phyloP scores from a whole-genome alignment of 2,113 vertebrate species.

The Antigone vipio region DNA sequence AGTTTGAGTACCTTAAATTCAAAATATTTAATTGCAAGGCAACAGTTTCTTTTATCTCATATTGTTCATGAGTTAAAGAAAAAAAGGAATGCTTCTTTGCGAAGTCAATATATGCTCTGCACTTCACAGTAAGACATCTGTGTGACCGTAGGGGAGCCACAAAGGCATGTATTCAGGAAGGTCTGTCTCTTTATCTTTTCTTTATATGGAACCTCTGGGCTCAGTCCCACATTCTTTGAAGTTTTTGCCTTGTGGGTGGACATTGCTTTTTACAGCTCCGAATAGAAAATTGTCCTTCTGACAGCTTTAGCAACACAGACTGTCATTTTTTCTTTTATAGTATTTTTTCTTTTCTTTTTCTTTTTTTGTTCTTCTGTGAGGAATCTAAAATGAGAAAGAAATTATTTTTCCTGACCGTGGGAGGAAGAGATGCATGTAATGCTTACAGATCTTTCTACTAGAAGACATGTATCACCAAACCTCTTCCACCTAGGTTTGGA shows the following conservation, averaged over 20 bases:
- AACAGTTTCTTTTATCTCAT: background rate
- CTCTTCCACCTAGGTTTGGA: background rate
- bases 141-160: background rate
- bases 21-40: background rate
- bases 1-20: background rate
- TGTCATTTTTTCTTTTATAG: background rate
- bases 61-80: background rate
- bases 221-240: background rate
- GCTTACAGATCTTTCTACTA: background rate
- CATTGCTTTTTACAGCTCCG: background rate
- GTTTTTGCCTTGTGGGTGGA: background rate
- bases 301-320: background rate
- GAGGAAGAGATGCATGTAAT: background rate
- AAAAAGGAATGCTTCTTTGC: background rate
- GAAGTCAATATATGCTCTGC: background rate
- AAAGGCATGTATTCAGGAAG: background rate
- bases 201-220: background rate
- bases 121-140: background rate
- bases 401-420: background rate
- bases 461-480: background rate
- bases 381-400: background rate
- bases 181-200: background rate
- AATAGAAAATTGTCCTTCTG: background rate
- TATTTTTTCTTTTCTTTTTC: background rate
- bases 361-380: background rate